These are phyloP conservation scores for Microplitis deprimator DNA, from an alignment of 2,888 invertebrate species.

Conservation along the genomic window DNA sequence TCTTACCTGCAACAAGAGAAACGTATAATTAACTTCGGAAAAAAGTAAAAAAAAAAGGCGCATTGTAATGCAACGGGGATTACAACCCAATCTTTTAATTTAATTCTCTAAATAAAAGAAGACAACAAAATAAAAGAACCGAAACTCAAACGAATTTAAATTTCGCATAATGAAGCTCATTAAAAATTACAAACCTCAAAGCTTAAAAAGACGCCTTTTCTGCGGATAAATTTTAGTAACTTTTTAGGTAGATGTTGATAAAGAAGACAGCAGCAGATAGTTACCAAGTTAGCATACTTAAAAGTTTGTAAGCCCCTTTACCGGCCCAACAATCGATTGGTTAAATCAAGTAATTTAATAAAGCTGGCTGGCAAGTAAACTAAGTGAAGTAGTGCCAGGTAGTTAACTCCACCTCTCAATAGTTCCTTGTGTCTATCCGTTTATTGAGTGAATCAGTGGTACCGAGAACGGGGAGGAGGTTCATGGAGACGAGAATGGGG, in stretches of 20 bases:
- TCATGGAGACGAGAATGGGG: neutral
- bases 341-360: constrained; percentile 5
- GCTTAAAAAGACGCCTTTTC: no score
- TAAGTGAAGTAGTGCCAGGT: neutral
- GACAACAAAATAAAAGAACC: no score
- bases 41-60: constrained; percentile 28
- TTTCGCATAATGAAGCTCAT: no score
- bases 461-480: neutral
- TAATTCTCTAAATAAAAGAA: neutral
- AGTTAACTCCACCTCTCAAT: neutral
- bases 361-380: neutral
- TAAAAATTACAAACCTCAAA: no score
- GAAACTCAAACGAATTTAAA: no score
- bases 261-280: neutral
- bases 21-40: constrained; percentile 46
- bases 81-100: constrained; percentile 4
- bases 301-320: neutral
- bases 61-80: constrained; percentile 33
- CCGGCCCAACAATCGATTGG: constrained; percentile 12
- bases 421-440: neutral
- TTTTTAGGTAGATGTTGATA: neutral
- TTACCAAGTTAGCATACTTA: neutral
- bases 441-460: neutral
- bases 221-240: no score
- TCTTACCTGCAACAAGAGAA: constrained; percentile 64